Evolutionary conservation across 37 sponge, comb jelly and placozoan genomes (phyloP).

Genomic region (Aplysina aerophoba): DNA sequence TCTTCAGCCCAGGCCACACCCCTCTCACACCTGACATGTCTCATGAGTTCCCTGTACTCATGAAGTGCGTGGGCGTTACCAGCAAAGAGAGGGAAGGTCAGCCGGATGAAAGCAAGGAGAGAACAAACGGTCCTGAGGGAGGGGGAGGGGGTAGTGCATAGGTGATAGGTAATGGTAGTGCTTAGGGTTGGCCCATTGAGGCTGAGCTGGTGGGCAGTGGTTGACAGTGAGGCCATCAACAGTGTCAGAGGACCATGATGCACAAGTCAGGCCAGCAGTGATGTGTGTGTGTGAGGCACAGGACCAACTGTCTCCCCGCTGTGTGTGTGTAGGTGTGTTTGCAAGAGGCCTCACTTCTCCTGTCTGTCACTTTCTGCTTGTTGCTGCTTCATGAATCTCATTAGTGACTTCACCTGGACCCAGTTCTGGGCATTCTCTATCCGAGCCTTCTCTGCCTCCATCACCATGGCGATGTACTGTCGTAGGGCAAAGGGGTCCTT

Average conservation of each 20-base stretch:
- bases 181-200: no score
- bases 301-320: no score
- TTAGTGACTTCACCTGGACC: slow-evolving; percentile 70
- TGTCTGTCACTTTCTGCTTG: slow-evolving; percentile 57
- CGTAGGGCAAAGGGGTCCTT: slow-evolving; percentile 33
- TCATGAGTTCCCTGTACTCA: slow-evolving; percentile 40
- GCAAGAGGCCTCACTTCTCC: slow-evolving; percentile 75
- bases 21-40: slow-evolving; percentile 67
- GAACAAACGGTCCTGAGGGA: not conserved
- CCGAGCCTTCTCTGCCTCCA: slow-evolving; percentile 54
- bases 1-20: slow-evolving; percentile 79
- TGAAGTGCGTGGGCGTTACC: not conserved
- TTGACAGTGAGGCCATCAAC: no score
- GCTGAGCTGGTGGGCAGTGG: no score
- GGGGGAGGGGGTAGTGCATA: slow-evolving; percentile 12
- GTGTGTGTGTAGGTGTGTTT: no score
- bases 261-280: no score
- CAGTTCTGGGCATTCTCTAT: slow-evolving; percentile 64
- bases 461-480: slow-evolving; percentile 50
- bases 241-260: no score
- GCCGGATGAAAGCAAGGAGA: not conserved
- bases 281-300: no score
- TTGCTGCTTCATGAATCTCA: slow-evolving; percentile 68
- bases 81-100: not conserved
- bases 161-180: no score